Evolutionary conservation across 2,113 vertebrate genomes (phyloP).

Genomic region (Natator depressus): DNA sequence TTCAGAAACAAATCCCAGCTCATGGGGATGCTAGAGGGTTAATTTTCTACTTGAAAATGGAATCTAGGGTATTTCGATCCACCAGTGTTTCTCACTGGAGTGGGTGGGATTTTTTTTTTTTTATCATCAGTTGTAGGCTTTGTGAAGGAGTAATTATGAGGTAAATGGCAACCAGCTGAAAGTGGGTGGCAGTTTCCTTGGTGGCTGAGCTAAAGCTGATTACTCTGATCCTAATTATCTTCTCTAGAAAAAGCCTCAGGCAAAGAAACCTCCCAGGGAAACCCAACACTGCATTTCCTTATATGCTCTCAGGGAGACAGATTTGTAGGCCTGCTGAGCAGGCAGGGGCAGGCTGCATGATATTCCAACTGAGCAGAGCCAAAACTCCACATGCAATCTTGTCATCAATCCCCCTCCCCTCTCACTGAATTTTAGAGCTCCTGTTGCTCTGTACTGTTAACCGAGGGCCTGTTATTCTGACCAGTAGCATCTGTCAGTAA

Average conservation of each 20-base stretch:
- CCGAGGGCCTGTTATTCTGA: neutral
- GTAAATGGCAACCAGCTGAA: neutral
- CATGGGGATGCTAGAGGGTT: neutral
- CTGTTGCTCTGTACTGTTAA: accelerated
- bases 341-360: neutral
- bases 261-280: neutral
- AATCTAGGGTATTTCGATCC: neutral
- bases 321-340: neutral
- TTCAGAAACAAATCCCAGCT: constrained; percentile 5
- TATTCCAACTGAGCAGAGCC: neutral
- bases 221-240: neutral
- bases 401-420: neutral
- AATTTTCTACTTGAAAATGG: neutral
- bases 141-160: neutral
- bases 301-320: neutral
- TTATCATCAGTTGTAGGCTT: neutral
- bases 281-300: accelerated
- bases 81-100: neutral
- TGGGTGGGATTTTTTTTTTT: neutral
- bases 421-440: accelerated
- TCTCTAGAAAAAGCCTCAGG: neutral
- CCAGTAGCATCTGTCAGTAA: neutral
- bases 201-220: neutral
- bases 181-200: neutral
- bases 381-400: neutral